phyloP scores from a whole-genome alignment of 2,113 vertebrate genomes.

The Acrocephalus arundinaceus region DNA sequence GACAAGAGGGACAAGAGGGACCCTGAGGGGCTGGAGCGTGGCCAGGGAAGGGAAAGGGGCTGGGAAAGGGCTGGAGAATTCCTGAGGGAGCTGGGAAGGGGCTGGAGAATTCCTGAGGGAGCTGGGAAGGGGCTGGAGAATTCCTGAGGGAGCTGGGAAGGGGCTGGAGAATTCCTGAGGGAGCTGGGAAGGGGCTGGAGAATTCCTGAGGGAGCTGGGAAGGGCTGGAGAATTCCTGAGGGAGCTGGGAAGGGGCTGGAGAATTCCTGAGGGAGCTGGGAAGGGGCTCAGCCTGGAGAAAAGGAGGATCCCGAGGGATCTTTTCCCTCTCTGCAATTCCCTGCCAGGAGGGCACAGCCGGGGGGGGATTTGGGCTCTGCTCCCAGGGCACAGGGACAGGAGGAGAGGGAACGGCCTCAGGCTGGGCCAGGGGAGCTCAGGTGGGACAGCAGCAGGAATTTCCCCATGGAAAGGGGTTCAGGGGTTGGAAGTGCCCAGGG shows the following conservation, averaged over 20 bases:
- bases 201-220: neutral
- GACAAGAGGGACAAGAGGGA: too few species aligned
- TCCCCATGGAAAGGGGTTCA: neutral
- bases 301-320: too few species aligned
- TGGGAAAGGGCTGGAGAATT: neutral
- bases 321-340: neutral
- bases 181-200: too few species aligned
- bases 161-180: too few species aligned
- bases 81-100: neutral
- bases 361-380: neutral
- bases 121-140: neutral
- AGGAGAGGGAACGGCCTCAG: neutral
- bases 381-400: neutral
- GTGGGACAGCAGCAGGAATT: neutral
- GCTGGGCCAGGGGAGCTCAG: neutral
- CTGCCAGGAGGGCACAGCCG: neutral
- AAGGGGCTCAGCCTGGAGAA: too few species aligned
- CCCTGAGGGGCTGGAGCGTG: fast-evolving
- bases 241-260: neutral
- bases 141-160: neutral
- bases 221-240: neutral
- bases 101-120: neutral
- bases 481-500: neutral
- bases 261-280: too few species aligned
- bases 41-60: fast-evolving